These are phyloP conservation scores for Pristionchus pacificus DNA, from an alignment of 1,140 invertebrate genomes.

Conservation along the genomic window DNA sequence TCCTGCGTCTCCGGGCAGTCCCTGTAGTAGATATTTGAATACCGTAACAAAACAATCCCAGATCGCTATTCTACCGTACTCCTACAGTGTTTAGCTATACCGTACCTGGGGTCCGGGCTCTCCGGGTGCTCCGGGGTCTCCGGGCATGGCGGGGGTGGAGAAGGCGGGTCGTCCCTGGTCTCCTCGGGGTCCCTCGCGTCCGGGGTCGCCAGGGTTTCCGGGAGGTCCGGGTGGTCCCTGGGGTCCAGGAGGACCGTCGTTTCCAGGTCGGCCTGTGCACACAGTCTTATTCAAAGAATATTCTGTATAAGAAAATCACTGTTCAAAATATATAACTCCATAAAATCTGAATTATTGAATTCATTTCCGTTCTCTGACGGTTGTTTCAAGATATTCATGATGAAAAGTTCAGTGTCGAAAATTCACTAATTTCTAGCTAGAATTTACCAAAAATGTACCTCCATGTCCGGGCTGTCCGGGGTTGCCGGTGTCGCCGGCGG, in stretches of 20 bases:
- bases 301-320: too few species aligned
- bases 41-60: conserved; percentile 13
- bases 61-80: background rate
- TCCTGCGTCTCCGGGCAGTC: conserved; percentile 45
- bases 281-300: too few species aligned
- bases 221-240: conserved; percentile 44
- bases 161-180: conserved; percentile 56
- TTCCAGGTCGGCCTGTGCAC: conserved; percentile 36
- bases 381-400: too few species aligned
- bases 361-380: too few species aligned
- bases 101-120: conserved; percentile 37
- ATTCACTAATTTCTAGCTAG: too few species aligned
- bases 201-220: conserved; percentile 40
- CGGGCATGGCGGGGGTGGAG: conserved; percentile 53
- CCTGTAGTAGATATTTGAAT: conserved; percentile 26
- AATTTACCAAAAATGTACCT: too few species aligned
- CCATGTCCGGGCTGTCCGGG: conserved; percentile 44
- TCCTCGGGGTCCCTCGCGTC: conserved; percentile 51
- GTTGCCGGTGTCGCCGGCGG: conserved; percentile 45
- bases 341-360: too few species aligned
- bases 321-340: too few species aligned
- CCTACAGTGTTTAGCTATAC: background rate
- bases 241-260: conserved; percentile 47
- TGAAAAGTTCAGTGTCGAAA: too few species aligned
- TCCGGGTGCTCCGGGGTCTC: conserved; percentile 53